Base-by-base conservation (phyloP, 2,113 vertebrate genomes). In the Tamias sibiricus region DNA sequence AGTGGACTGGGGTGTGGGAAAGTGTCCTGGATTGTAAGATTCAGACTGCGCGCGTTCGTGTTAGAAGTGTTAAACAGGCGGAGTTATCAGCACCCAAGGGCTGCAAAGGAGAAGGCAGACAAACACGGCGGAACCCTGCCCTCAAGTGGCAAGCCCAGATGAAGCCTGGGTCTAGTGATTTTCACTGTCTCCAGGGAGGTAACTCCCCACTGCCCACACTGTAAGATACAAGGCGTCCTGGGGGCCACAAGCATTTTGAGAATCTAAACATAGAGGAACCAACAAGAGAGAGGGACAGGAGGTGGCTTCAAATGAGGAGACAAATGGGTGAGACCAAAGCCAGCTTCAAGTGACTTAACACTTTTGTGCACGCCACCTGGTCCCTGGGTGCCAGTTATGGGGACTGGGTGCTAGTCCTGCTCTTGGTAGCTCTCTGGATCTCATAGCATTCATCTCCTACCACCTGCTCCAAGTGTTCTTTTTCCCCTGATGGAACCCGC, bases 51-150 rank as follows among this genome's bases (percentile, higher is more conserved):
- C 22, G 54, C 64, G 20, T 32, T 69, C 64, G 69, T 47, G 22
- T 1, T 4, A 37, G 91, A 77, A 72, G 62, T 32, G 47, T 30
- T 30, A 22, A 8, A 28, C 4, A n/a, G 35, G 11, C 0, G 0
- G 71, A 44, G 52, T 22, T 42, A 68, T 57, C 22, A 52, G 92
- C 52, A 57, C 44, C 35, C 11, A 64, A 42, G 24, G 4, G 14
- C 37, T 47, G 49, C 20, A 57, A 19, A 87, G 74, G 24, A 42
- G 28, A 69, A 12, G 12, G 26, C 26, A 8, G 42, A 49, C 12
- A 19, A 32, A 32, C 0, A 4, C 0, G 2, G 20, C 72, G 59
- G 22, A 37, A 4, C 0, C 17, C 20, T 3, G 0, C 44, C 92
- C 79, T 6, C 2, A 84, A 49, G 54, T 26, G 52, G 66, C 37